Evolutionary conservation across 1,140 invertebrate species (phyloP), one percentile per base, ranked within the genome.

Genomic region (Batillaria attramentaria): DNA sequence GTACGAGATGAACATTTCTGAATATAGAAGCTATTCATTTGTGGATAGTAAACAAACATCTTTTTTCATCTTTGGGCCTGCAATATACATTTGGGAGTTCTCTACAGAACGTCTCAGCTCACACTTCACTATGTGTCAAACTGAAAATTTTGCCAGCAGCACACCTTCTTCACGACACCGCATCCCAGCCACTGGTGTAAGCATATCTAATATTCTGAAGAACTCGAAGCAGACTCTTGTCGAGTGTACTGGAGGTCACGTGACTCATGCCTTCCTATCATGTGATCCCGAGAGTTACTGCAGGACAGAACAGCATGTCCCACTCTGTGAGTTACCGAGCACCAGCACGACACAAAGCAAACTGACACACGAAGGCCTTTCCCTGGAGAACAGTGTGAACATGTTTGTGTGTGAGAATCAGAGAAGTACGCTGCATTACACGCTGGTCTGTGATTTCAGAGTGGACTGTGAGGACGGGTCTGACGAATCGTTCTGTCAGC

Each of bases 391-490:
- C n/a, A n/a, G n/a, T n/a, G n/a, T n/a, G n/a, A n/a, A n/a, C 28
- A 50, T 72, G 70, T 72, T 72, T 28, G 3, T 33, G 4, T 72
- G 70, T 72, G 42, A 50, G 4, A 28, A 46, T 31, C n/a, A 37
- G n/a, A 46, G 20, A 0, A 54, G 37, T 18, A 54, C 46, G 35
- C 18, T 72, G 3, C 70, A 28, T 10, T 72, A 72, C 42, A 72
- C 42, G 28, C 43, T 72, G 70, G 42, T 72, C 42, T 72, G 70
- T 72, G 70, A 72, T 42, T 72, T 72, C 70, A 37, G 41, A 28
- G 20, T 50, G 33, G n/a, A 72, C 42, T 72, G 70, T 33, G 13
- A 24, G 41, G 70, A 72, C 16, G 41, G 31, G 6, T 43, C 37
- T 31, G 70, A 72, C 31, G 70, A 72, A 28, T 31, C 28, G 3